Percentiles rank a stretch among this genome's conserved stretches.
These are phyloP conservation scores for Drosophila paucipuncta DNA, from an alignment of 2,888 invertebrate species.

Conservation along the genomic window DNA sequence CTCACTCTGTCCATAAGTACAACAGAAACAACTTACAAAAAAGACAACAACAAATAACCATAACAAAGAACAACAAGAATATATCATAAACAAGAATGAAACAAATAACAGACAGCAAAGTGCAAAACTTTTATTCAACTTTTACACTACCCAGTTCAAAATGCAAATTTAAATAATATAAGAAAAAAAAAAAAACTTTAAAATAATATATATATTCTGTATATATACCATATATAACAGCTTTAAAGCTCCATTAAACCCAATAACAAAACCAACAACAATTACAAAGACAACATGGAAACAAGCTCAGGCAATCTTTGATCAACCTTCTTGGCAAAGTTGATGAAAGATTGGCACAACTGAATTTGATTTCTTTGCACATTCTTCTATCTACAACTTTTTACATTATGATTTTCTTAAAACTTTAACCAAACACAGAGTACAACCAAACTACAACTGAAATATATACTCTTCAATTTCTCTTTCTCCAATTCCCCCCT, in stretches of 20 bases:
- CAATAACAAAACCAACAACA: constrained; percentile 49
- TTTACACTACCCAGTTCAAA: constrained; percentile 85
- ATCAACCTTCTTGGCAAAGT: constrained; percentile 49
- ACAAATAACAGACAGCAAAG: constrained; percentile 59
- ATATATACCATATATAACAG: constrained; percentile 17
- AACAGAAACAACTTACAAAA: constrained; percentile 49
- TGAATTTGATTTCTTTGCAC: constrained; percentile 48
- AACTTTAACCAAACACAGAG: constrained; percentile 45
- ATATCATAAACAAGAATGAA: constrained; percentile 47
- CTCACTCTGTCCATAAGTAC: constrained; percentile 38
- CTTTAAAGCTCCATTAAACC: constrained; percentile 35
- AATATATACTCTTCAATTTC: constrained; percentile 78
- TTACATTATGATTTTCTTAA: constrained; percentile 50
- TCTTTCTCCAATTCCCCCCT: constrained; percentile 78
- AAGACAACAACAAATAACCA: constrained; percentile 43
- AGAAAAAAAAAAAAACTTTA: constrained; percentile 6
- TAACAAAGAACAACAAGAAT: constrained; percentile 43
- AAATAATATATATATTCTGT: constrained; percentile 17
- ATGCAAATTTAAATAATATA: constrained; percentile 73
- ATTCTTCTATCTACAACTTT: constrained; percentile 32
- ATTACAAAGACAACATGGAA: constrained; percentile 41
- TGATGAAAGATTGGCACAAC: constrained; percentile 36
- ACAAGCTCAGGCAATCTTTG: constrained; percentile 35
- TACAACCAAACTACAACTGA: constrained; percentile 51
- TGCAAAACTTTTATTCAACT: constrained; percentile 57